phyloP scores from a whole-genome alignment of 2,888 invertebrate genomes.

The Sipunculus nudus region DNA sequence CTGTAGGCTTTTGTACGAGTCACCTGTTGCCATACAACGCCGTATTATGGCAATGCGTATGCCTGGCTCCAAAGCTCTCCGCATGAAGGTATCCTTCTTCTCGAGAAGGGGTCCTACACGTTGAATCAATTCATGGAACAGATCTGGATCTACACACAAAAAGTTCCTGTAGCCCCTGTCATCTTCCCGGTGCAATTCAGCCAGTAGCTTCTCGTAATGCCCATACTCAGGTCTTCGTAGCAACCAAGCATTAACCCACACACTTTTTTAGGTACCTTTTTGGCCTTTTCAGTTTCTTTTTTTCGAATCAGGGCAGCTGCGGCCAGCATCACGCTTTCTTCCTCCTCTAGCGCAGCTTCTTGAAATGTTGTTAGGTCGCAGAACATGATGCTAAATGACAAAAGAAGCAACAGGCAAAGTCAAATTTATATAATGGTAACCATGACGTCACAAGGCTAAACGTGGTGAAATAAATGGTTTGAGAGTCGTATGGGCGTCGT shows the following conservation, averaged over 20 bases:
- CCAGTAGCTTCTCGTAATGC: neutral
- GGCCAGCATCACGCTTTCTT: neutral
- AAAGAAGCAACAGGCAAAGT: no score
- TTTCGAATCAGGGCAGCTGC: neutral
- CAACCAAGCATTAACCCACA: neutral
- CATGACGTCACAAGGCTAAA: no score
- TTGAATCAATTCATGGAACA: neutral
- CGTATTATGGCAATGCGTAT: neutral
- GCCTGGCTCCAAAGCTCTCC: neutral
- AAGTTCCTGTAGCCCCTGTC: neutral
- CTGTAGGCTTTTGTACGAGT: neutral
- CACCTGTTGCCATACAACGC: neutral
- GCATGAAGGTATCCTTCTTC: neutral
- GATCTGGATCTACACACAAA: neutral
- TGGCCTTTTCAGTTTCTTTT: neutral
- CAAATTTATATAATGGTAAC: no score
- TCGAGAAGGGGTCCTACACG: neutral
- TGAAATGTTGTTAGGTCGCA: no score
- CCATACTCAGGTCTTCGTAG: neutral
- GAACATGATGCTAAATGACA: no score
- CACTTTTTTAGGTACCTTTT: no score
- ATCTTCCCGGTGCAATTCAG: neutral
- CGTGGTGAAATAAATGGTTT: no score
- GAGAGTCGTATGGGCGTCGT: no score
- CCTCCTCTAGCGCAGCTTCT: neutral